Evolutionary conservation across 1,140 invertebrate species (phyloP).

Genomic region (Elymnias hypermnestra): DNA sequence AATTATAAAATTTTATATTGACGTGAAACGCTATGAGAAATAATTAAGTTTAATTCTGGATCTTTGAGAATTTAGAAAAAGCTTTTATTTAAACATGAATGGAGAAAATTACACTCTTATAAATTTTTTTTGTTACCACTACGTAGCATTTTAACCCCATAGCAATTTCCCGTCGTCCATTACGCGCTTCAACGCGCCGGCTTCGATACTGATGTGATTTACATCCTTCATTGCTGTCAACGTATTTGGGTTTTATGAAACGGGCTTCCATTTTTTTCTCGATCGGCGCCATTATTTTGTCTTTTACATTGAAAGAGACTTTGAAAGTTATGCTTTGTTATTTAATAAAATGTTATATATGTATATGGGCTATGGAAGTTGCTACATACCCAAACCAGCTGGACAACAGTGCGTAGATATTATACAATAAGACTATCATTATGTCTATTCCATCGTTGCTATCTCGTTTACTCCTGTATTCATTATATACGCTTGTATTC

Average conservation of each 20-base stretch:
- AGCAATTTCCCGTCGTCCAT: conserved; percentile 16
- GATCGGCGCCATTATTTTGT: neutral
- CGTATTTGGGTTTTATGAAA: conserved; percentile 5
- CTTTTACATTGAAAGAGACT: neutral
- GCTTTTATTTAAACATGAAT: neutral
- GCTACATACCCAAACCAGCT: too few species aligned
- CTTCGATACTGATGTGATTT: conserved; percentile 4
- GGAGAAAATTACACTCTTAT: neutral
- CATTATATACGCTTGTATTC: too few species aligned
- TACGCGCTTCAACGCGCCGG: conserved; percentile 8
- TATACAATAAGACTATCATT: too few species aligned
- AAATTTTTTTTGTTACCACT: conserved; percentile 10
- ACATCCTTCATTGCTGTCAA: conserved; percentile 8
- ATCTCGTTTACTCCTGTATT: too few species aligned
- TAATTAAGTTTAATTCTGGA: too few species aligned
- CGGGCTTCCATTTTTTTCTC: conserved; percentile 2
- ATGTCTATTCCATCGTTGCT: too few species aligned
- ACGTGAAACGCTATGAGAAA: too few species aligned
- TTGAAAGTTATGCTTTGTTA: too few species aligned
- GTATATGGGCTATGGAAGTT: too few species aligned
- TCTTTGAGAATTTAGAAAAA: neutral
- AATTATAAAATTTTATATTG: too few species aligned
- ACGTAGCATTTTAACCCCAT: conserved; percentile 10
- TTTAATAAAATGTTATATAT: too few species aligned
- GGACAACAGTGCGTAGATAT: too few species aligned